Evolutionary conservation across 2,888 invertebrate species (phyloP).

Genomic region (Temnothorax ravouxi): DNA sequence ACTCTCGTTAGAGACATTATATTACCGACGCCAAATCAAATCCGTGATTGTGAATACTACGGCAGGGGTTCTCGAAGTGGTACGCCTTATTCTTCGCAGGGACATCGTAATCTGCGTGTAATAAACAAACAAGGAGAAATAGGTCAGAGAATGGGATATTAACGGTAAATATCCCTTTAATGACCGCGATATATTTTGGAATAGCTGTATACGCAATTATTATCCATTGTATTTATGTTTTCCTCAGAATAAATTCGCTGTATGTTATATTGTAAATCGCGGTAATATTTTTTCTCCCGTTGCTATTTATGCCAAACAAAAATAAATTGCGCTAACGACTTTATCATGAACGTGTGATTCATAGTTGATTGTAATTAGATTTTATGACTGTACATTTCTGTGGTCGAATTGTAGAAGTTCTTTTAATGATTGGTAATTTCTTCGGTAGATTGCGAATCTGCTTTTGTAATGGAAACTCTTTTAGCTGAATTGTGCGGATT

Average conservation of each 20-base stretch:
- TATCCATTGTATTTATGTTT: slow-evolving; percentile 12
- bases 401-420: slow-evolving; percentile 41
- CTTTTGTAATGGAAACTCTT: slow-evolving; percentile 51
- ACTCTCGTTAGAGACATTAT: slow-evolving; percentile 85
- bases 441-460: slow-evolving; percentile 44
- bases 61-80: slow-evolving; percentile 65
- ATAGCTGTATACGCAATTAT: slow-evolving; percentile 19
- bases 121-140: slow-evolving; percentile 54
- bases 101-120: slow-evolving; percentile 35
- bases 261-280: neutral
- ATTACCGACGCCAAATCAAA: slow-evolving; percentile 81
- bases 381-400: slow-evolving; percentile 43
- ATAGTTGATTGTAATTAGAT: slow-evolving; percentile 32
- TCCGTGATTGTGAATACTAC: slow-evolving; percentile 80
- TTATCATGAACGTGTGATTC: neutral
- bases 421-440: slow-evolving; percentile 56
- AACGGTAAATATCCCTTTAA: slow-evolving; percentile 15
- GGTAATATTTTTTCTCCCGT: neutral
- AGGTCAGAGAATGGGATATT: slow-evolving; percentile 42
- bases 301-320: slow-evolving; percentile 5
- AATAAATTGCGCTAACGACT: slow-evolving; percentile 23
- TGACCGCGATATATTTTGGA: neutral
- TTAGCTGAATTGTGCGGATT: slow-evolving; percentile 51
- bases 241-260: slow-evolving; percentile 5
- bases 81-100: slow-evolving; percentile 39